These are phyloP conservation scores for Zaprionus gabonicus DNA, from an alignment of 1,140 invertebrate species.

Conservation along the genomic window DNA sequence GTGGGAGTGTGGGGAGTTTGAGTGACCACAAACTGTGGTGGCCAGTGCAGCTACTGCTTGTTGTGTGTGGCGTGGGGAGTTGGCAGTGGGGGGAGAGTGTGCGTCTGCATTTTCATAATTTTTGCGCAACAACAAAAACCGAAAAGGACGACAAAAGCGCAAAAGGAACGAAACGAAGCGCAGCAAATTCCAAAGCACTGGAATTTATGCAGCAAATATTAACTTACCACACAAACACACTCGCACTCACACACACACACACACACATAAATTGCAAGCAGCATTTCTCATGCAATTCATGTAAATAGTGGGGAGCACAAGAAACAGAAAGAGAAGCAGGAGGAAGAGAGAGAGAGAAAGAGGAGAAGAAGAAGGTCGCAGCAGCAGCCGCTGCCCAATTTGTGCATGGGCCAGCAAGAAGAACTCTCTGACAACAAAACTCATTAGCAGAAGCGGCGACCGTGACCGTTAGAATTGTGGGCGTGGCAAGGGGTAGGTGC, in stretches of 20 bases:
- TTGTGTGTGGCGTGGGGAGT: conserved; percentile 33
- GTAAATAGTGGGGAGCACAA: conserved; percentile 19
- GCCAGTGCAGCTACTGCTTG: background rate
- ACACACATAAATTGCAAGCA: conserved; percentile 47
- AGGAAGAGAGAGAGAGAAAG: background rate
- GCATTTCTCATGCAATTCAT: conserved; percentile 53
- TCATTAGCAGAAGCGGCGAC: conserved; percentile 79
- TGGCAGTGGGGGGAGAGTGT: background rate
- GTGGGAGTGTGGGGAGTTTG: background rate
- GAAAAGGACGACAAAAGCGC: conserved; percentile 47
- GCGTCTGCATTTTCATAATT: conserved; percentile 75
- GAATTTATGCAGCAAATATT: conserved; percentile 83
- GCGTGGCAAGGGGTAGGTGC: conserved; percentile 18
- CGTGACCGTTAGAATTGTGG: conserved; percentile 67
- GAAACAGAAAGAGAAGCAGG: background rate
- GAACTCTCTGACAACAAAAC: conserved; percentile 70
- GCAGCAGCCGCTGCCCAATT: conserved; percentile 58
- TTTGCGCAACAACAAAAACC: conserved; percentile 67
- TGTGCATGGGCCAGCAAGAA: conserved; percentile 73
- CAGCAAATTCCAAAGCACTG: conserved; percentile 75
- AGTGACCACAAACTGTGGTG: conserved; percentile 2
- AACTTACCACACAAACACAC: conserved; percentile 71
- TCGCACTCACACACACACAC: conserved; percentile 14
- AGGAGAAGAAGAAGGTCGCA: conserved; percentile 37
- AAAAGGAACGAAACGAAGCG: conserved; percentile 62